Base-by-base conservation (phyloP, 2,113 vertebrate species). In the Strix uralensis region DNA sequence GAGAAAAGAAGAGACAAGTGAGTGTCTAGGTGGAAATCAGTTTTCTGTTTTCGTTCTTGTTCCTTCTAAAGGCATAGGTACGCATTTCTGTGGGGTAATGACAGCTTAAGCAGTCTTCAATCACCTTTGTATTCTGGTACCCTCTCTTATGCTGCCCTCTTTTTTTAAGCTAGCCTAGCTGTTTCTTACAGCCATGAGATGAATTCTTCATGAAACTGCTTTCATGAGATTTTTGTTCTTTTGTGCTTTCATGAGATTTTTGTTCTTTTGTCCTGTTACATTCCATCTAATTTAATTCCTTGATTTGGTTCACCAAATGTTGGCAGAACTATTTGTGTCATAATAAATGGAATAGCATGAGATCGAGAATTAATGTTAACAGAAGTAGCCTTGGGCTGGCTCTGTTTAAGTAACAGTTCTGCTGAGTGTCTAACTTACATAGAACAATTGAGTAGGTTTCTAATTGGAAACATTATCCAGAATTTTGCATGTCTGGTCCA, bases 361-460 rank as follows among this genome's bases (percentile, higher is more conserved):
- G 42, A 15, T 1, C 91, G 58, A 70, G 54, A 63, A 40, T 88
- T 54, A 63, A 49, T 44, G 27, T 62, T 78, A 82, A 21, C 30
- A 82, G 49, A 54, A 73, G 75, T 40, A 86, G 55, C 54, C 55
- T 82, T 86, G 75, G 71, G 20, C 71, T 86, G 75, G 10, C 26
- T 57, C 51, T 23, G 18, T 77, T 61, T 30, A 34, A 61, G 47
- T 87, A 54, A 17, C 13, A 29, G 30, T 88, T 81, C 17, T 62
- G n/a, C 32, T 0, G 4, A 77, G n/a, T 58, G 32, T 79, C 54
- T 62, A 44, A 46, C 52, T 80, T 66, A 4, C 0, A 1, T 17
- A 40, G 22, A 82, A 11, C 23, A 70, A 42, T 34, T 61, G 42
- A 11, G 36, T 58, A 23, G 34, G 20, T 77, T 77, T 84, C 72